These are phyloP conservation scores for Glaucomys volans DNA, from an alignment of 2,113 vertebrate species.

Conservation along the genomic window DNA sequence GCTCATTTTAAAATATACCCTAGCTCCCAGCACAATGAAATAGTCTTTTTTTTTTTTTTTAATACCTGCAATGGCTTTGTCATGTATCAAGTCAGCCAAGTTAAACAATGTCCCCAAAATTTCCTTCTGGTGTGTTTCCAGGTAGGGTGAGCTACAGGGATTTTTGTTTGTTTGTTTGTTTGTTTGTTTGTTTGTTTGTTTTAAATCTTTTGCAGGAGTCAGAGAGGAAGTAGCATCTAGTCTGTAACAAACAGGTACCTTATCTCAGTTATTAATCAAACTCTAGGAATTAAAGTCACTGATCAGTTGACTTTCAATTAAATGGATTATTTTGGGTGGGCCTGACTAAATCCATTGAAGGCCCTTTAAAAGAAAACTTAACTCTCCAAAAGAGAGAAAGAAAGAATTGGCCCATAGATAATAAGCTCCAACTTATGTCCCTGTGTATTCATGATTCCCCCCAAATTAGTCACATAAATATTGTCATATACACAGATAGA, in stretches of 20 bases:
- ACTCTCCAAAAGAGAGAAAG: neutral
- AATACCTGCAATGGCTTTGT: neutral
- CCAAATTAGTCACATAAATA: neutral
- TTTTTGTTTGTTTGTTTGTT: neutral
- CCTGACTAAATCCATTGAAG: neutral
- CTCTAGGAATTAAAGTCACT: neutral
- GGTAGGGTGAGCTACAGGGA: neutral
- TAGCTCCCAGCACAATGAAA: neutral
- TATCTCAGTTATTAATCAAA: neutral
- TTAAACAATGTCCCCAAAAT: neutral
- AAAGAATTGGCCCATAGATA: neutral
- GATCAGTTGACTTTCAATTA: neutral
- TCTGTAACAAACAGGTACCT: neutral
- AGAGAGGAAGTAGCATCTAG: neutral
- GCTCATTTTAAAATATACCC: neutral
- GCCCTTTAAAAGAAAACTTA: neutral
- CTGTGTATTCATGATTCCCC: neutral
- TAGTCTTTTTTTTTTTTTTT: neutral
- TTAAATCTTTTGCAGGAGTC: neutral
- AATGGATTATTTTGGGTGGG: neutral
- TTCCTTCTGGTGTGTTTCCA: neutral
- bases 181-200: too few species aligned
- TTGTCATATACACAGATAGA: neutral
- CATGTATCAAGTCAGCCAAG: neutral
- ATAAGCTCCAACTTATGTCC: neutral